phyloP scores from a whole-genome alignment of 2,888 invertebrate genomes.

The Plusia festucae region DNA sequence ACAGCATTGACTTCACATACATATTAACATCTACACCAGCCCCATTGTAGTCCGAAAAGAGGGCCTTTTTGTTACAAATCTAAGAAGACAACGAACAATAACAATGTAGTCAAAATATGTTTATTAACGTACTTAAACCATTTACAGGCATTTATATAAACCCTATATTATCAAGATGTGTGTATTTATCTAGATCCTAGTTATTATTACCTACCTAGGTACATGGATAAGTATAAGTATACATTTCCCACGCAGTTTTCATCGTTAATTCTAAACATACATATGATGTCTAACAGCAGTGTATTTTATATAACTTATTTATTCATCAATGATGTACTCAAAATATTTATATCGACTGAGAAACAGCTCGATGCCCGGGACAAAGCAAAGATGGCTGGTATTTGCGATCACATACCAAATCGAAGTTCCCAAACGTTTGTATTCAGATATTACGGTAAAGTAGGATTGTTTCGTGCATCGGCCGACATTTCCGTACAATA shows the following conservation, averaged over 20 bases:
- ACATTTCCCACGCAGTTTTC: neutral
- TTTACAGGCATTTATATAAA: too few relatives aligned
- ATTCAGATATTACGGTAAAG: slow-evolving; percentile 83
- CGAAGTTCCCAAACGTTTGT: slow-evolving; percentile 80
- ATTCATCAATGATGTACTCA: slow-evolving; percentile 26
- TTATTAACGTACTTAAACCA: too few relatives aligned
- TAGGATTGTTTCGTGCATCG: slow-evolving; percentile 83
- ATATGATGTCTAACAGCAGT: neutral
- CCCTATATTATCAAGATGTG: too few relatives aligned
- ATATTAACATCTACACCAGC: slow-evolving; percentile 65
- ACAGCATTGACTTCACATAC: slow-evolving; percentile 75
- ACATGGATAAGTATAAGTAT: neutral
- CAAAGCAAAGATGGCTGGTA: slow-evolving; percentile 54
- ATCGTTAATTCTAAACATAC: neutral
- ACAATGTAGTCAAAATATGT: neutral
- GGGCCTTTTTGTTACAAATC: slow-evolving; percentile 17
- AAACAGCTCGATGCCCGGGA: slow-evolving; percentile 18
- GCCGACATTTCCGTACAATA: slow-evolving; percentile 86
- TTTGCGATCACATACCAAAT: slow-evolving; percentile 64
- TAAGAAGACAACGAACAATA: slow-evolving; percentile 5
- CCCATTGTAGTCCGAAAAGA: slow-evolving; percentile 49
- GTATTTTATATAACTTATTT: slow-evolving; percentile 29
- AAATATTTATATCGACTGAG: slow-evolving; percentile 31
- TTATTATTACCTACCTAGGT: neutral
- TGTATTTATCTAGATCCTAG: neutral